phyloP scores from a whole-genome alignment of 2,797 vertebrate species.

The Chelonia mydas region DNA sequence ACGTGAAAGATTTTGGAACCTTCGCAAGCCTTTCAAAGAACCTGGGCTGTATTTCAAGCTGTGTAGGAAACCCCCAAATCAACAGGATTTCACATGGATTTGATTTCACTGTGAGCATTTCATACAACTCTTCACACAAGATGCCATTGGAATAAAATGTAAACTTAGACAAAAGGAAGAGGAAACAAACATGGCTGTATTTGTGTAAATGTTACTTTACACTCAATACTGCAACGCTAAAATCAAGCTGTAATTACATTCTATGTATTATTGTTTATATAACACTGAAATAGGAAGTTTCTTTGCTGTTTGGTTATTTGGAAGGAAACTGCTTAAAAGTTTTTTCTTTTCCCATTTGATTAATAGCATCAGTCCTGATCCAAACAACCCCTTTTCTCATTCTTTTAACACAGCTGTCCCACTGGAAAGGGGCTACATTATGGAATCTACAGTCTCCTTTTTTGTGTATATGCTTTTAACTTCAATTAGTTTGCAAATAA shows the following conservation, averaged over 20 bases:
- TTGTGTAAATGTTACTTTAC: not conserved
- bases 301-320: not conserved
- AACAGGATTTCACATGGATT: not conserved
- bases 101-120: not conserved
- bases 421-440: not conserved
- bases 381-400: not conserved
- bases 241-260: not conserved
- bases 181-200: not conserved
- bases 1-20: not conserved
- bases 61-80: not conserved
- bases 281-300: not conserved
- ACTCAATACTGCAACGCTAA: not conserved
- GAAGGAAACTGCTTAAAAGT: not conserved
- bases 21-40: not conserved
- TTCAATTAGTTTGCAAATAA: not conserved
- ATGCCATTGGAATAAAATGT: not conserved
- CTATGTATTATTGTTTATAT: not conserved
- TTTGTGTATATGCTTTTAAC: not conserved
- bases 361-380: not conserved
- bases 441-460: not conserved
- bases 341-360: not conserved
- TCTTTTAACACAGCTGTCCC: not conserved
- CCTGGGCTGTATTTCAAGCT: not conserved
- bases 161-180: not conserved
- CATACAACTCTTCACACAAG: not conserved